phyloP scores from a whole-genome alignment of 2,797 vertebrate genomes.

The Labeo calbasu region DNA sequence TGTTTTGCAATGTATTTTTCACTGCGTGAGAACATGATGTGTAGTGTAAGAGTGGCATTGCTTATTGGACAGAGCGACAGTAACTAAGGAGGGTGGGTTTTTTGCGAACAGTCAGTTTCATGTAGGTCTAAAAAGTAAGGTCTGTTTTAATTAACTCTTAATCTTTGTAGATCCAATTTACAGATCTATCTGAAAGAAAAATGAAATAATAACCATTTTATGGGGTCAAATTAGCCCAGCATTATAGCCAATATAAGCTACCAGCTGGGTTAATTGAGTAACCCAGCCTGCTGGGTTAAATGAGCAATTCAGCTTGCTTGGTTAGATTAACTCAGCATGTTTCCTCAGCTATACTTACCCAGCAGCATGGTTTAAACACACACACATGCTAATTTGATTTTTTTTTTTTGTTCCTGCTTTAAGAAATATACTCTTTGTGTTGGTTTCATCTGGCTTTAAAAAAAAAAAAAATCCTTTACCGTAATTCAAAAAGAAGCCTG shows the following conservation, averaged over 20 bases:
- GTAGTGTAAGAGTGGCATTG: no score
- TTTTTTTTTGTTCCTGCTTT: not conserved
- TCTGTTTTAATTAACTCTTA: not conserved
- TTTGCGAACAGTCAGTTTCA: not conserved
- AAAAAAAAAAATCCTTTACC: not conserved
- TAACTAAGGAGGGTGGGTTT: no score
- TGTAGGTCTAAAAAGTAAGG: not conserved
- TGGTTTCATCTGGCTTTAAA: not conserved
- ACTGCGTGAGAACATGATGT: no score
- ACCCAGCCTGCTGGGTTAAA: slow-evolving; percentile 8
- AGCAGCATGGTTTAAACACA: not conserved
- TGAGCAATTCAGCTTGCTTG: not conserved
- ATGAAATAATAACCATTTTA: not conserved
- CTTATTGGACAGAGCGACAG: no score
- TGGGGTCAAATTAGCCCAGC: not conserved
- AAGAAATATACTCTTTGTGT: not conserved
- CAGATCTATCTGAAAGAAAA: not conserved
- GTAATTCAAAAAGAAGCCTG: not conserved
- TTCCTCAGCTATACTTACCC: not conserved
- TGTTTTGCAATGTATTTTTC: no score
- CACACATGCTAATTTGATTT: no score
- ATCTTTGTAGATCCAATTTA: not conserved
- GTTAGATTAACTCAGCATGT: not conserved
- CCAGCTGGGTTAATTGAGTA: not conserved
- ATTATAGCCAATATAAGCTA: not conserved